Evolutionary conservation across 2,113 vertebrate genomes (phyloP).

Genomic region (Crocuta crocuta): DNA sequence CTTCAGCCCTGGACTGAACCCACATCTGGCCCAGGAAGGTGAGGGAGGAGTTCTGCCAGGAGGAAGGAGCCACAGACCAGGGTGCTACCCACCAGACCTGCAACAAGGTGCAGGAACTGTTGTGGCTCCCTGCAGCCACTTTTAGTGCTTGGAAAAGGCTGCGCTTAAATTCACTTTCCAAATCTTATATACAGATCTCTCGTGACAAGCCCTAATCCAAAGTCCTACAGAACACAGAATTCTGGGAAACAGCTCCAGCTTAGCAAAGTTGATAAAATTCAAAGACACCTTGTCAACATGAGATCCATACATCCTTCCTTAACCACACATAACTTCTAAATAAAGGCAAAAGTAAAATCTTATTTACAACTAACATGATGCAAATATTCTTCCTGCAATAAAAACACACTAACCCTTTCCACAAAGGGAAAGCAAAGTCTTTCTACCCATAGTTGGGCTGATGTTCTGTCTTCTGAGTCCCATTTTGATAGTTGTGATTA

Average conservation of each 20-base stretch:
- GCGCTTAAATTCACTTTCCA: not conserved
- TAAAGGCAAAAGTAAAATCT: not conserved
- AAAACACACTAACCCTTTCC: not conserved
- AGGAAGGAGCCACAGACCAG: not conserved
- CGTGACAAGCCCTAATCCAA: not conserved
- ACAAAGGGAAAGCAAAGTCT: not conserved
- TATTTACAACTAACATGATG: not conserved
- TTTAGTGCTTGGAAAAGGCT: not conserved
- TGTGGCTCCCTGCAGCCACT: not conserved
- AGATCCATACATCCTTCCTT: not conserved
- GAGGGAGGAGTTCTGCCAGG: not conserved
- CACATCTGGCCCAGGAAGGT: not conserved
- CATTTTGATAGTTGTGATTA: not conserved
- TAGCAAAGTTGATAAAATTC: not conserved
- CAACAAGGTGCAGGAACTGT: accelerated
- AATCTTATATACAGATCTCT: not conserved
- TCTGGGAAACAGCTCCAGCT: not conserved
- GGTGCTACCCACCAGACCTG: not conserved
- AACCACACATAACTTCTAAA: not conserved
- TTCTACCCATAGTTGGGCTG: not conserved
- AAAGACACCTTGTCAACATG: not conserved
- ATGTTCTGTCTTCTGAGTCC: not conserved
- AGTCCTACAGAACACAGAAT: not conserved
- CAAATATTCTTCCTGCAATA: not conserved
- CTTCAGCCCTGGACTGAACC: not conserved